Evolutionary conservation across 2,888 invertebrate genomes (phyloP).

Genomic region (Zele albiditarsus): DNA sequence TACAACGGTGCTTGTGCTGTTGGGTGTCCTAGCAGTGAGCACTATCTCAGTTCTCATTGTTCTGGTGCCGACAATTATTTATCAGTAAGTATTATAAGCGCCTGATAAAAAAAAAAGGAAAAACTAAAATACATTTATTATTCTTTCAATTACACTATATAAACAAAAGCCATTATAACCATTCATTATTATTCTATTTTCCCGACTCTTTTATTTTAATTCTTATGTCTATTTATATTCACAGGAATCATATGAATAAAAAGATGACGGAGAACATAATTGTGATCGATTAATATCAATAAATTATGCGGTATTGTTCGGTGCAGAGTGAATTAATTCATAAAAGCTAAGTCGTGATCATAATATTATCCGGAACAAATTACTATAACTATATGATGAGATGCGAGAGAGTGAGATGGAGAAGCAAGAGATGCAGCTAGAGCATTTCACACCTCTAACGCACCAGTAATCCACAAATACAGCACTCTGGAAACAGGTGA

Average conservation of each 20-base stretch:
- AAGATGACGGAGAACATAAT: not conserved
- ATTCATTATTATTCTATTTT: not conserved
- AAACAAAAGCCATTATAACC: not conserved
- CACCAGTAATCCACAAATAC: constrained; percentile 38
- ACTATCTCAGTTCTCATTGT: constrained; percentile 44
- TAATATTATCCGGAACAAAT: not conserved
- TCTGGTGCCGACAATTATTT: constrained; percentile 51
- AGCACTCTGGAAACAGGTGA: constrained; percentile 38
- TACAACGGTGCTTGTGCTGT: constrained; percentile 42
- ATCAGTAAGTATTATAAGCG: constrained; percentile 51
- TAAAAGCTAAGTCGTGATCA: not conserved
- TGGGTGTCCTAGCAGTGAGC: constrained; percentile 40
- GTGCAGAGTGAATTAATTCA: not conserved
- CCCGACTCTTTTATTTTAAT: not conserved
- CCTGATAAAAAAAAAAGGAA: not conserved
- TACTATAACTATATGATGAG: not conserved
- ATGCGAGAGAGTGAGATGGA: not conserved
- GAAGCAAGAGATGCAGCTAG: not conserved
- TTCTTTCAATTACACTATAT: not conserved
- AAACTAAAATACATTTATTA: not conserved
- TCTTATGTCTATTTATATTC: not conserved
- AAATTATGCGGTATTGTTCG: not conserved
- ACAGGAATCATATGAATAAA: not conserved
- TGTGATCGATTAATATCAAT: not conserved
- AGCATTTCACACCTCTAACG: constrained; percentile 14